phyloP scores from a whole-genome alignment of 2,888 invertebrate genomes.

The Melitaea athalia region DNA sequence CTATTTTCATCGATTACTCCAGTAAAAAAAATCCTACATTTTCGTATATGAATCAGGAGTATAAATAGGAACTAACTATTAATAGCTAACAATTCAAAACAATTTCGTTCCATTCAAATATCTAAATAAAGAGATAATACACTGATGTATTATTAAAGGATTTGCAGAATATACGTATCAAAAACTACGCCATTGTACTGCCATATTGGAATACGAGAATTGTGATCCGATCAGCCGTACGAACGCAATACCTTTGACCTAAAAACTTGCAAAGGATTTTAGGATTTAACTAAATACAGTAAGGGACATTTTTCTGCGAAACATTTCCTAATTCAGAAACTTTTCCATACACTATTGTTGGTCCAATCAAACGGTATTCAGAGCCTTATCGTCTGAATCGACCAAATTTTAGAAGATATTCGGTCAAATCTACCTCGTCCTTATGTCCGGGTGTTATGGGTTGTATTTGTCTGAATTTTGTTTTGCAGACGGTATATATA shows the following conservation, averaged over 20 bases:
- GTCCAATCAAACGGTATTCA: constrained; percentile 37
- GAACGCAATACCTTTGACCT: constrained; percentile 28
- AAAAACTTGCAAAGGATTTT: constrained; percentile 12
- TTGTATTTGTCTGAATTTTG: constrained; percentile 15
- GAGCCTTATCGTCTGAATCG: constrained; percentile 33
- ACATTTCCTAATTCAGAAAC: constrained; percentile 15
- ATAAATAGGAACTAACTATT: not conserved
- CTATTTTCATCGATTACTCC: not conserved
- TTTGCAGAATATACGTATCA: not conserved
- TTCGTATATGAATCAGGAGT: not conserved
- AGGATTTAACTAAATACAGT: not conserved
- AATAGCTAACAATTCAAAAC: not conserved
- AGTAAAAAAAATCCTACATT: not conserved
- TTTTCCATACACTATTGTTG: constrained; percentile 30
- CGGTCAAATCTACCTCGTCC: not conserved
- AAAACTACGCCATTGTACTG: constrained; percentile 19
- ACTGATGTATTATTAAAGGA: not conserved
- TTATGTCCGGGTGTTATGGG: constrained; percentile 5
- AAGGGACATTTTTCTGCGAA: constrained; percentile 3
- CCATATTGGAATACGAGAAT: constrained; percentile 30
- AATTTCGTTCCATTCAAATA: not conserved
- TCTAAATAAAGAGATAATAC: not conserved
- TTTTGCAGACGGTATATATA: not conserved
- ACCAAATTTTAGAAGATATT: constrained; percentile 19
- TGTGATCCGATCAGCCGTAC: constrained; percentile 30